These are phyloP conservation scores for Brachyalestes nurse DNA, from an alignment of 2,797 vertebrate species.

Conservation along the genomic window DNA sequence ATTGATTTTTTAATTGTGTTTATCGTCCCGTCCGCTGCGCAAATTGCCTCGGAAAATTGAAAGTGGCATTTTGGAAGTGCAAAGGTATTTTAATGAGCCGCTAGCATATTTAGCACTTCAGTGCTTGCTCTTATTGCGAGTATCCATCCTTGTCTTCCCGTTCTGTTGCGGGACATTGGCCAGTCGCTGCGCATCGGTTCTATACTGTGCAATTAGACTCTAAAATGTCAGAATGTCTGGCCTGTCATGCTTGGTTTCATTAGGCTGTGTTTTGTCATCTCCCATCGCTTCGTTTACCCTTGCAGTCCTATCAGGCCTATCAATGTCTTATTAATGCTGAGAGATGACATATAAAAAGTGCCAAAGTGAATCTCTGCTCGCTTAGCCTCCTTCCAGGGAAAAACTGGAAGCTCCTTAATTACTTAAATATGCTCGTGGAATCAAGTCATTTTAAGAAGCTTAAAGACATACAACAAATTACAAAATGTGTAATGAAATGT, in stretches of 20 bases:
- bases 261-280: slow-evolving; percentile 6
- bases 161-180: background rate
- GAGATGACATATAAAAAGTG: background rate
- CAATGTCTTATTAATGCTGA: background rate
- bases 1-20: slow-evolving; percentile 55
- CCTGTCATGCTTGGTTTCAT: slow-evolving; percentile 1
- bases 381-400: background rate
- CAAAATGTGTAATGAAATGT: too few relatives aligned
- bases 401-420: background rate
- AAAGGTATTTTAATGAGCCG: slow-evolving; percentile 42
- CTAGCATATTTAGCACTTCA: slow-evolving; percentile 21
- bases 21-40: slow-evolving; percentile 34
- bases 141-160: slow-evolving; percentile 4
- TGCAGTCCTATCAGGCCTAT: slow-evolving; percentile 5
- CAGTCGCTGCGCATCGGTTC: background rate
- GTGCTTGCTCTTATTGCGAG: slow-evolving; percentile 22
- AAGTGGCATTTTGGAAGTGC: slow-evolving; percentile 41
- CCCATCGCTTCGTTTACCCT: background rate
- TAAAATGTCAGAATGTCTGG: background rate
- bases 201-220: slow-evolving; percentile 4
- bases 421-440: too few relatives aligned
- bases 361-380: background rate
- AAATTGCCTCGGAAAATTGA: slow-evolving; percentile 49
- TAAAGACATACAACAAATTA: too few relatives aligned
- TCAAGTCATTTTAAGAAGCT: too few relatives aligned